phyloP scores from a whole-genome alignment of 2,888 invertebrate genomes.

The Lysandra bellargus region DNA sequence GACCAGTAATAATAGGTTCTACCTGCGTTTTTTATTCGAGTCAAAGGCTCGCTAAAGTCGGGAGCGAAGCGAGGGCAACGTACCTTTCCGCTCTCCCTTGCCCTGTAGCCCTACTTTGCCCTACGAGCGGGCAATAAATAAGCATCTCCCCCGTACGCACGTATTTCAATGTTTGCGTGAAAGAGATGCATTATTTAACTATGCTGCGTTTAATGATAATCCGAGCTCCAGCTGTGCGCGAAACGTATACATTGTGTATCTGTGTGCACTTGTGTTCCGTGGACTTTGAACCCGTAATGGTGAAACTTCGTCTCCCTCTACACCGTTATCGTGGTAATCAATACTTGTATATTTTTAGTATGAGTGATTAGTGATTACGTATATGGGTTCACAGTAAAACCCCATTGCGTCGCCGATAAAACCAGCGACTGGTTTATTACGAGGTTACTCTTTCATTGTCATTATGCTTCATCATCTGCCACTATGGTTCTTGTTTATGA shows the following conservation, averaged over 20 bases:
- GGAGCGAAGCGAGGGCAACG: conserved; percentile 73
- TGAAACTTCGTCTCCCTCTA: conserved; percentile 60
- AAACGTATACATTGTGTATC: conserved; percentile 54
- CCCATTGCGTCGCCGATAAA: neutral
- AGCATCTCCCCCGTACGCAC: conserved; percentile 60
- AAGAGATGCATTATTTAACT: conserved; percentile 69
- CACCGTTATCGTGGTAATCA: conserved; percentile 60
- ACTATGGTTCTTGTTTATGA: neutral
- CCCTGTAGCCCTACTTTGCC: conserved; percentile 78
- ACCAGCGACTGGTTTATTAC: neutral
- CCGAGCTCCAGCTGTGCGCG: conserved; percentile 64
- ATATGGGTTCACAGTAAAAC: conserved; percentile 13
- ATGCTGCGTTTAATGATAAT: conserved; percentile 61
- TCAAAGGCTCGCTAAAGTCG: conserved; percentile 67
- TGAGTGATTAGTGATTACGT: conserved; percentile 24
- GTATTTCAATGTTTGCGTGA: conserved; percentile 56
- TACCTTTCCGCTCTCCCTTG: conserved; percentile 77
- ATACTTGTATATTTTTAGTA: conserved; percentile 47
- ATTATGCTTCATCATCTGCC: neutral
- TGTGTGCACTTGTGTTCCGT: conserved; percentile 63
- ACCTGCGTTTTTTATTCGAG: conserved; percentile 77
- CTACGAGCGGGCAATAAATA: conserved; percentile 64
- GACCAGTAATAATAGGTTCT: conserved; percentile 66
- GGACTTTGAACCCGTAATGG: conserved; percentile 77
- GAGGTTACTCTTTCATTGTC: conserved; percentile 2